These are phyloP conservation scores for Corythaixoides concolor DNA, from an alignment of 2,113 vertebrate species.

Conservation along the genomic window DNA sequence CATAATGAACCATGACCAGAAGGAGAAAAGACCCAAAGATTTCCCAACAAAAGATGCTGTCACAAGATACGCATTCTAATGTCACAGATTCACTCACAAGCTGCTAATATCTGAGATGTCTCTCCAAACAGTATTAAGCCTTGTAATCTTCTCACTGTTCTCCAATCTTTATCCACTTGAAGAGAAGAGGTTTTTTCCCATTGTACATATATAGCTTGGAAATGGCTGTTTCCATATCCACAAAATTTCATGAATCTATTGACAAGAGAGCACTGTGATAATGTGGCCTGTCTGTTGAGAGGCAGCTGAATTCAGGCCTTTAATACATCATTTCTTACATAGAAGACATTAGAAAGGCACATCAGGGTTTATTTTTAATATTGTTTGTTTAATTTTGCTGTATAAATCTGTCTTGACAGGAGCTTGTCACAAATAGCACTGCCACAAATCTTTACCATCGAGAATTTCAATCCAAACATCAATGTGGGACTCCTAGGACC, in stretches of 20 bases:
- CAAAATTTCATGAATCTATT: neutral
- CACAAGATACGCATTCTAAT: neutral
- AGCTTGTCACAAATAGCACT: neutral
- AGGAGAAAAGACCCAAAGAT: neutral
- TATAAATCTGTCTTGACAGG: neutral
- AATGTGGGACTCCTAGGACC: neutral
- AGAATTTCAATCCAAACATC: neutral
- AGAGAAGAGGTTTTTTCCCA: neutral
- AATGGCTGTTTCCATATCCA: neutral
- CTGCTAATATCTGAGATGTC: neutral
- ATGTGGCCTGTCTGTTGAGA: neutral
- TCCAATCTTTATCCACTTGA: neutral
- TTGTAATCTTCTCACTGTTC: neutral
- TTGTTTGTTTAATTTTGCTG: neutral
- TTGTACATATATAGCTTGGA: neutral
- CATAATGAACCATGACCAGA: neutral
- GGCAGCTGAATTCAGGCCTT: neutral
- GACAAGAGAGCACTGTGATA: neutral
- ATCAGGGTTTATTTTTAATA: neutral
- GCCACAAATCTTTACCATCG: neutral
- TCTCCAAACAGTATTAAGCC: neutral
- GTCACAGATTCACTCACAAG: neutral
- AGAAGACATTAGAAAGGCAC: neutral
- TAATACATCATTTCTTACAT: neutral
- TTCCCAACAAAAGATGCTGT: neutral